Evolutionary conservation across 2,888 invertebrate genomes (phyloP).

Genomic region (Salpingus planirostris): DNA sequence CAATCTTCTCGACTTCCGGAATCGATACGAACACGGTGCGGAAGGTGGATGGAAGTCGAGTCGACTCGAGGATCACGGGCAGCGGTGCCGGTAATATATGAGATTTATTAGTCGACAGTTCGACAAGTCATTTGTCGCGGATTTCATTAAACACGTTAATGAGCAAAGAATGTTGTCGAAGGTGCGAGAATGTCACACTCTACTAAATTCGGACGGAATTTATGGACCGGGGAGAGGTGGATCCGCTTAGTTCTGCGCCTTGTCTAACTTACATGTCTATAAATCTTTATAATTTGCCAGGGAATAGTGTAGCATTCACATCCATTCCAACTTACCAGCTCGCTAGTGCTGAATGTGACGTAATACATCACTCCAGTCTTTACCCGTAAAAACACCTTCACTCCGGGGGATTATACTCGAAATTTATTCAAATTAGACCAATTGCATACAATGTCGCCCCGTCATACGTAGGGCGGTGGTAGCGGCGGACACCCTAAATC

Average conservation of each 20-base stretch:
- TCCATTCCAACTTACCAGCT: slow-evolving; percentile 23
- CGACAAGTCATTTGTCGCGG: slow-evolving; percentile 18
- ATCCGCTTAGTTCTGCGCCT: slow-evolving; percentile 26
- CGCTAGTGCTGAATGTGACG: slow-evolving; percentile 23
- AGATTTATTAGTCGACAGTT: slow-evolving; percentile 15
- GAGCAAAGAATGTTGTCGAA: slow-evolving; percentile 28
- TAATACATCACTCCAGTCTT: slow-evolving; percentile 22
- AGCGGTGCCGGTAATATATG: slow-evolving; percentile 8
- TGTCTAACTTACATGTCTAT: slow-evolving; percentile 30
- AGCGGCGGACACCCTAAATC: too few species aligned
- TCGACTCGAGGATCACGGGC: too few species aligned
- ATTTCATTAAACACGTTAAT: slow-evolving; percentile 32
- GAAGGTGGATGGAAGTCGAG: too few species aligned
- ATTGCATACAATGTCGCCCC: neutral
- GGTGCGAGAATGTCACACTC: slow-evolving; percentile 29
- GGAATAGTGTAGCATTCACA: slow-evolving; percentile 27
- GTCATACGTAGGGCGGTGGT: too few species aligned
- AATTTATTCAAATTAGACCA: slow-evolving; percentile 21
- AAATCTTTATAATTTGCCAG: slow-evolving; percentile 32
- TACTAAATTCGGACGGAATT: slow-evolving; percentile 31
- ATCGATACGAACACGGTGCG: too few species aligned
- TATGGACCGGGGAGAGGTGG: slow-evolving; percentile 24
- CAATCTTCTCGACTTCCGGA: too few species aligned
- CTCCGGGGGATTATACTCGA: slow-evolving; percentile 17
- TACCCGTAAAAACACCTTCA: slow-evolving; percentile 18